Evolutionary conservation across 1,140 invertebrate species (phyloP).

Genomic region (Zaprionus lachaisei): DNA sequence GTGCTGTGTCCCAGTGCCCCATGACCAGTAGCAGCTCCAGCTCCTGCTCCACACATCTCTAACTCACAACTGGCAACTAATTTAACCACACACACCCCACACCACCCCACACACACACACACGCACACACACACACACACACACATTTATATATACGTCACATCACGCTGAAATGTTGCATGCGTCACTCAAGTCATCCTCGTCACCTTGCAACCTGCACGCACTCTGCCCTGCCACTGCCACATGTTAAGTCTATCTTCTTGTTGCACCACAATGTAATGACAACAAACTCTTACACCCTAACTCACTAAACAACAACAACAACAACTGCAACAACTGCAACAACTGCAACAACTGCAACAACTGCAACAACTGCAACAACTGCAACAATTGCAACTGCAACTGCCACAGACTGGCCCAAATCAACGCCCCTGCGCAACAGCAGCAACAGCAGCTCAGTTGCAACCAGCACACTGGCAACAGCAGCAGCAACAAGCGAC

Average conservation of each 20-base stretch:
- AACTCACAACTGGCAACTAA: slow-evolving; percentile 67
- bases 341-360: too few species aligned
- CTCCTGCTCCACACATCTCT: slow-evolving; percentile 26
- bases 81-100: neutral
- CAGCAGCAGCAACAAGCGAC: slow-evolving; percentile 10
- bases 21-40: slow-evolving; percentile 2
- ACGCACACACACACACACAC: slow-evolving; percentile 8
- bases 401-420: slow-evolving; percentile 66
- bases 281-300: slow-evolving; percentile 72
- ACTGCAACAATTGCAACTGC: slow-evolving; percentile 45
- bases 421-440: slow-evolving; percentile 60
- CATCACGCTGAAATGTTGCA: slow-evolving; percentile 27
- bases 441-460: slow-evolving; percentile 53
- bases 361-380: slow-evolving; percentile 37
- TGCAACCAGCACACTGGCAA: slow-evolving; percentile 34
- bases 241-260: slow-evolving; percentile 54
- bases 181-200: slow-evolving; percentile 25
- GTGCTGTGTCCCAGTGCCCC: too few species aligned
- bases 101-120: neutral
- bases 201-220: slow-evolving; percentile 21
- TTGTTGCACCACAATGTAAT: slow-evolving; percentile 71
- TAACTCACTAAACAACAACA: slow-evolving; percentile 69
- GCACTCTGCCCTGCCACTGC: slow-evolving; percentile 7
- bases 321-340: slow-evolving; percentile 25
- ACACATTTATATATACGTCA: slow-evolving; percentile 10